Evolutionary conservation across 35 echinoderm and acorn worm genomes (phyloP).

Genomic region (Ophioderma brevispina): DNA sequence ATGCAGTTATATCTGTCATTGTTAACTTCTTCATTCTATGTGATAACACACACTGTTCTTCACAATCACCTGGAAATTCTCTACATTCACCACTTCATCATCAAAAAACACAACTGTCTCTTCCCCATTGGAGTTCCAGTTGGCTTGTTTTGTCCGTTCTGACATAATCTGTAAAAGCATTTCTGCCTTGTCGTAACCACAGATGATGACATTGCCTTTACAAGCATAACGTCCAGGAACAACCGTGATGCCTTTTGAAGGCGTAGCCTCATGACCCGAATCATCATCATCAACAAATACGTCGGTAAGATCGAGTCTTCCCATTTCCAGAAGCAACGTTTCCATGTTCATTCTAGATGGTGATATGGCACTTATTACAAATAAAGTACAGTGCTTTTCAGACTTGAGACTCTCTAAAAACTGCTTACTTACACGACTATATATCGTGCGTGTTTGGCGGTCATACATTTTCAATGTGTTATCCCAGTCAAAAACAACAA

Average conservation of each 20-base stretch:
- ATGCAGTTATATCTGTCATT: no score
- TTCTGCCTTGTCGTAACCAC: background rate
- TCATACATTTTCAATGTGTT: background rate
- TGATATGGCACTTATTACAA: background rate
- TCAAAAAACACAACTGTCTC: background rate
- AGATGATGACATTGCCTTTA: background rate
- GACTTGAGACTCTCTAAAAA: background rate
- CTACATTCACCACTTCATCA: background rate
- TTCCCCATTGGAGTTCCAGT: background rate
- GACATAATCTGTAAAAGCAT: background rate
- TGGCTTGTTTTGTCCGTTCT: background rate
- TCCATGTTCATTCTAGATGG: background rate
- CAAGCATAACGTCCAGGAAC: background rate
- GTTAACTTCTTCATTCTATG: no score
- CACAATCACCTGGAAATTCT: background rate
- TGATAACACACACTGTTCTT: background rate
- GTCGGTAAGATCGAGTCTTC: background rate
- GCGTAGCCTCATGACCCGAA: background rate
- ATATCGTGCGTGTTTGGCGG: background rate
- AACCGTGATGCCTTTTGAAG: background rate
- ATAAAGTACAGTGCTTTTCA: background rate
- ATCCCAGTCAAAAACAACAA: conserved; percentile 3
- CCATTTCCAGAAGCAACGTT: background rate
- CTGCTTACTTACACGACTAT: background rate
- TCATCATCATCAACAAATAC: background rate